Evolutionary conservation across 1,140 invertebrate genomes (phyloP), one percentile per base, ranked within the genome.

Genomic region (Ceratina australensis): DNA sequence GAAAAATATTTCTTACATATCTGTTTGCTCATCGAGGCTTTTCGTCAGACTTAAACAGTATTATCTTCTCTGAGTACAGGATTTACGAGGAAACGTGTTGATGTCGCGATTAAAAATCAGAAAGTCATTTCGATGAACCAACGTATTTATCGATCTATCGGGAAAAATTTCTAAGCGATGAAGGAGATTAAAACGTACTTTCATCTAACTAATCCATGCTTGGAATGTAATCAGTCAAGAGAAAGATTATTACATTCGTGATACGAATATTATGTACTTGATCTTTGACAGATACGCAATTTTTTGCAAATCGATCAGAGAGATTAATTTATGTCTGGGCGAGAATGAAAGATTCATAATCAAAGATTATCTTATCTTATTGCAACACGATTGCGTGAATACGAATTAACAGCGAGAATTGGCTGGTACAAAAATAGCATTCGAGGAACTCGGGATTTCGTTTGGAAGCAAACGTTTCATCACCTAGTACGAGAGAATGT

Each of bases 401-500:
- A 50, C 49, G 57, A 57, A 16, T 16, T 20, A 22, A n/a, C 4
- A 50, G 7, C n/a, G 22, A 47, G 47, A 33, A 22, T 18, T 12
- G n/a, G 0, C 3, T 15, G 10, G 1, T 13, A 16, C 7, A 18
- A 47, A 61, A 68, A 7, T 15, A n/a, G 7, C 3, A 1, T 57
- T 10, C 50, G 13, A 12, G 5, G 61, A 33, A 56, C 33, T 71
- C 20, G 3, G 15, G 8, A 60, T 76, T 52, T 60, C 42, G 15
- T 52, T 15, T 66, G 24, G 18, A 3, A 15, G 28, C 2, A 20
- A 0, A 13, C 0, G 15, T 77, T 76, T 71, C 67, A 28, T 71
- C 66, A 77, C 49, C 63, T 18, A 61, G 18, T 15, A 18, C 22
- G 18, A 4, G 71, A 77, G 72, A 67, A 75, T 67, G 54, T 12